Evolutionary conservation across 2,113 vertebrate genomes (phyloP).

Genomic region (Anthoscopus minutus): DNA sequence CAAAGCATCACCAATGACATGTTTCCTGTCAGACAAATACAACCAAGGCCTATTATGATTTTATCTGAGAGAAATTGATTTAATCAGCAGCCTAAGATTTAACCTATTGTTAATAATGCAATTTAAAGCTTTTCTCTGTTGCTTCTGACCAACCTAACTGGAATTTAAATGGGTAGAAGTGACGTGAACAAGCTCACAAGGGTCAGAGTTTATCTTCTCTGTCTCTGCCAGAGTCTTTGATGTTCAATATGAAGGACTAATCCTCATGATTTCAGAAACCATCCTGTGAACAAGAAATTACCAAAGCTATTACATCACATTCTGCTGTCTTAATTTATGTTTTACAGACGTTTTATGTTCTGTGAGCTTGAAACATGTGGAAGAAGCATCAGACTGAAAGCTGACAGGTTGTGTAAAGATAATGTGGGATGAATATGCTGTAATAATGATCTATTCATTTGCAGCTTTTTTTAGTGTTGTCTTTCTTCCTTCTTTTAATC

Average conservation of each 20-base stretch:
- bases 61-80: slow-evolving; percentile 52
- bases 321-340: neutral
- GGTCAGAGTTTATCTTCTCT: slow-evolving; percentile 41
- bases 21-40: slow-evolving; percentile 52
- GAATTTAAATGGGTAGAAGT: slow-evolving; percentile 53
- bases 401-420: neutral
- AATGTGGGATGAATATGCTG: neutral
- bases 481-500: neutral
- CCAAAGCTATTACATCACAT: neutral
- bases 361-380: neutral
- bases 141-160: slow-evolving; percentile 38
- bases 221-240: slow-evolving; percentile 18
- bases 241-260: neutral
- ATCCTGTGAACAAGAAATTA: slow-evolving; percentile 9
- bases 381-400: neutral
- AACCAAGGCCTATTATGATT: slow-evolving; percentile 31
- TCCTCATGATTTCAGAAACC: neutral
- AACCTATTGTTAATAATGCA: slow-evolving; percentile 54
- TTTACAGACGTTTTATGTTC: neutral
- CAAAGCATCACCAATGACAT: slow-evolving; percentile 47
- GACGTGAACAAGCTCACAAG: slow-evolving; percentile 17
- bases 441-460: neutral
- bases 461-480: neutral
- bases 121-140: slow-evolving; percentile 35
- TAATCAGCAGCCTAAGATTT: slow-evolving; percentile 44